phyloP scores from a whole-genome alignment of 2,113 vertebrate species.

The Neofelis nebulosa region DNA sequence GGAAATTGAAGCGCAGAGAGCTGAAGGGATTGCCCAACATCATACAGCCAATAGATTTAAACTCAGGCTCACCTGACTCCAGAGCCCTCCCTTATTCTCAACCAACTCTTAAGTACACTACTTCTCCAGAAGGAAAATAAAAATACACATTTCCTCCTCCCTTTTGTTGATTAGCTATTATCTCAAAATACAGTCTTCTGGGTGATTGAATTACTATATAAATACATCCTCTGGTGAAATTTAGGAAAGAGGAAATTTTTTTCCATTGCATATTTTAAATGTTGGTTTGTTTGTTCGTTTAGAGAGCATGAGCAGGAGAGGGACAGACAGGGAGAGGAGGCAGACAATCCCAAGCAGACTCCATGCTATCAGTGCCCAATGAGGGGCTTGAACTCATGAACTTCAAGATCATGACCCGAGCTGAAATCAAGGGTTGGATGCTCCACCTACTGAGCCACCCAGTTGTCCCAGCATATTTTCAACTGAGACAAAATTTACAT shows the following conservation, averaged over 20 bases:
- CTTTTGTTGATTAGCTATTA: not conserved
- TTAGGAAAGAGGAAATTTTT: not conserved
- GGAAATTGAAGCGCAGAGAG: not conserved
- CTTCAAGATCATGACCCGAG: not conserved
- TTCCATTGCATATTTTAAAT: not conserved
- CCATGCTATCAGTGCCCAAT: not conserved
- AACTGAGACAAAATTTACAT: not conserved
- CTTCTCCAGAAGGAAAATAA: not conserved
- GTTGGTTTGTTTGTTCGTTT: too few species aligned
- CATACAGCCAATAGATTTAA: not conserved
- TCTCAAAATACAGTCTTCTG: not conserved
- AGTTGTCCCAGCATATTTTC: not conserved
- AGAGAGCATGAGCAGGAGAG: not conserved
- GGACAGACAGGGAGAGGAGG: not conserved
- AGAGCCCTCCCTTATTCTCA: not conserved
- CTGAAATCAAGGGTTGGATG: not conserved
- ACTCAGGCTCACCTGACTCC: not conserved
- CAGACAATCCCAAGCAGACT: not conserved
- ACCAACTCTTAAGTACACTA: not conserved
- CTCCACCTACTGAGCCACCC: not conserved
- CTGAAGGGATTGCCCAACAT: not conserved
- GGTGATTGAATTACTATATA: not conserved
- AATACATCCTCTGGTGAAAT: not conserved
- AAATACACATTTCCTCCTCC: not conserved
- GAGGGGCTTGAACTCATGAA: not conserved